A percentile compares a stretch with the other conserved stretches of the same genome.
Evolutionary conservation across 2,888 invertebrate species (phyloP).

Genomic region (Dryococelus australis): DNA sequence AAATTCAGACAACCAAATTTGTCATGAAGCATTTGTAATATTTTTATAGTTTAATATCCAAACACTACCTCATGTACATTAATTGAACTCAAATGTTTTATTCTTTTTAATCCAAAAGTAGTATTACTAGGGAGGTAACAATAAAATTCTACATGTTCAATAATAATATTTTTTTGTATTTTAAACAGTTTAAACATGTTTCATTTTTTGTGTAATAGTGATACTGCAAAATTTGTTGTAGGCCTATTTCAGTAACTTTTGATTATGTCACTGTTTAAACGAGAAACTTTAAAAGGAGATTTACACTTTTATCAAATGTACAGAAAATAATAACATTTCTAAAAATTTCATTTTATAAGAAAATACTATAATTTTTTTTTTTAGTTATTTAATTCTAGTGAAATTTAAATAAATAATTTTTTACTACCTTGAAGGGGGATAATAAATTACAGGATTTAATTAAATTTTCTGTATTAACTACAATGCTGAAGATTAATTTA

Average conservation of each 20-base stretch:
- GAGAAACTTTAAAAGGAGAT: background rate
- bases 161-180: too few species aligned
- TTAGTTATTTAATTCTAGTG: background rate
- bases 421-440: background rate
- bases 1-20: background rate
- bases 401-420: background rate
- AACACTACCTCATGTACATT: background rate
- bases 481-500: background rate
- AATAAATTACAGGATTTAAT: too few species aligned
- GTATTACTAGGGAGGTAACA: too few species aligned
- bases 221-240: background rate
- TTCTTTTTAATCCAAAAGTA: too few species aligned
- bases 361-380: background rate
- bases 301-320: background rate
- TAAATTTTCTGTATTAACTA: background rate
- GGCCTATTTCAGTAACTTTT: background rate
- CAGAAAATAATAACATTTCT: background rate
- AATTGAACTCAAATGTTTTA: too few species aligned
- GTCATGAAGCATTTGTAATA: background rate
- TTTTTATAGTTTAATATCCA: background rate
- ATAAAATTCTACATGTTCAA: too few species aligned
- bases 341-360: background rate
- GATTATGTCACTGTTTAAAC: background rate
- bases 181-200: too few species aligned
- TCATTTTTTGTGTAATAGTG: background rate